Evolutionary conservation across 2,113 vertebrate species (phyloP).

Genomic region (Gambusia holbrooki): DNA sequence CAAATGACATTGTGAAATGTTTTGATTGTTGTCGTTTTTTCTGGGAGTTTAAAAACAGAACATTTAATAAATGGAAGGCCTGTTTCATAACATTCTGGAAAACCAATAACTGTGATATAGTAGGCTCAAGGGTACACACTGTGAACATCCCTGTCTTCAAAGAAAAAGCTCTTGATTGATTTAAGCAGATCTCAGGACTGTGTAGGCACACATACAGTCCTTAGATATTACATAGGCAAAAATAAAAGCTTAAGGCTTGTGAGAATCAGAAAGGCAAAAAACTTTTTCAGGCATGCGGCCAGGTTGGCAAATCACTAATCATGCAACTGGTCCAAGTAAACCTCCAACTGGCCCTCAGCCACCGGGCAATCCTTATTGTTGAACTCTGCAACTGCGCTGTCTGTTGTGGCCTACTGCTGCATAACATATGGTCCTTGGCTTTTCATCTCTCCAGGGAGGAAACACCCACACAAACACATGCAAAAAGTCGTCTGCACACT

Average conservation of each 20-base stretch:
- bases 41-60: neutral
- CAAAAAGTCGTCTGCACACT: conserved; percentile 43
- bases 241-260: conserved; percentile 13
- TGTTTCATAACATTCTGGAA: neutral
- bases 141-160: neutral
- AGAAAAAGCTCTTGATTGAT: conserved; percentile 4
- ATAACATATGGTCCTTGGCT: conserved; percentile 68
- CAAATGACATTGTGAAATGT: too few relatives aligned
- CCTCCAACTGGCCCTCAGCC: conserved; percentile 51
- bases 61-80: neutral
- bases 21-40: too few relatives aligned
- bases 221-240: neutral
- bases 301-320: conserved; percentile 45
- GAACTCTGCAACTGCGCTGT: conserved; percentile 48
- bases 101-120: neutral
- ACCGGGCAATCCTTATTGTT: conserved; percentile 55
- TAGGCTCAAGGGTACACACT: neutral
- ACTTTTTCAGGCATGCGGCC: conserved; percentile 30
- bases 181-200: too few relatives aligned
- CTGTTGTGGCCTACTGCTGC: conserved; percentile 69
- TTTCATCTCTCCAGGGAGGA: conserved; percentile 70
- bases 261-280: conserved; percentile 25
- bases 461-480: conserved; percentile 70
- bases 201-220: neutral
- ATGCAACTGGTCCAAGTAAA: conserved; percentile 42